Base-by-base conservation (phyloP, 2,113 vertebrate species). In the Alosa alosa region DNA sequence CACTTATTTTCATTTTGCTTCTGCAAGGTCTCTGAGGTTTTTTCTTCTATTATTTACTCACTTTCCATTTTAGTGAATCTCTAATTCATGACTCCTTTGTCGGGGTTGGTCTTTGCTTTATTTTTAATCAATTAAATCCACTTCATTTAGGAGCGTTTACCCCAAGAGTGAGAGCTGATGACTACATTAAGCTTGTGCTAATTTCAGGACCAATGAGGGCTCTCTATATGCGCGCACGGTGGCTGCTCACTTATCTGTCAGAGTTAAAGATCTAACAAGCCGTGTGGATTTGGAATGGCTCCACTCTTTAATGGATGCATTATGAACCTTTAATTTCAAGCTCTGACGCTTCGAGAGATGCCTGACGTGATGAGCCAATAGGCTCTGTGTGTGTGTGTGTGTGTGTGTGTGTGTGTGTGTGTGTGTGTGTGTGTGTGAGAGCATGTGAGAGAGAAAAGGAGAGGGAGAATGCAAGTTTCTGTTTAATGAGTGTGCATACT, bases 271-370 rank as follows among this genome's bases (percentile, higher is more conserved):
- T 86, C 83, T 86, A 88, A 86, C 86, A 86, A 57, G 81, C 78
- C 82, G 83, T 81, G 81, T 82, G 81, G 86, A 81, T 55, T 55
- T 81, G 15, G 60, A 39, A 55, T 64, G 31, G 49, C 64, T 78
- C 50, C 64, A 68, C 55, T 84, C 83, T 15, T 25, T 82, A 86
- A 88, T 86, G 84, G 45, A 88, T 81, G 46, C 41, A 55, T 86
- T 84, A 84, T 52, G 60, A 45, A 84, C 57, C 41, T 88, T 84
- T 86, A 86, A 88, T 88, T 88, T 88, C 87, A 86, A 86, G 87
- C 82, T 72, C 85, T 83, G 87, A 20, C 31, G 85, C 83, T 82
- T 81, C 49, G 36, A 57, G 68, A 81, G 49, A 45, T n/a, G 44
- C 25, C 82, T 31, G 50, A 84, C 68, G 68, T 44, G n/a, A 18